phyloP scores from a whole-genome alignment of 2,888 invertebrate genomes.

The Ectemnius lituratus region DNA sequence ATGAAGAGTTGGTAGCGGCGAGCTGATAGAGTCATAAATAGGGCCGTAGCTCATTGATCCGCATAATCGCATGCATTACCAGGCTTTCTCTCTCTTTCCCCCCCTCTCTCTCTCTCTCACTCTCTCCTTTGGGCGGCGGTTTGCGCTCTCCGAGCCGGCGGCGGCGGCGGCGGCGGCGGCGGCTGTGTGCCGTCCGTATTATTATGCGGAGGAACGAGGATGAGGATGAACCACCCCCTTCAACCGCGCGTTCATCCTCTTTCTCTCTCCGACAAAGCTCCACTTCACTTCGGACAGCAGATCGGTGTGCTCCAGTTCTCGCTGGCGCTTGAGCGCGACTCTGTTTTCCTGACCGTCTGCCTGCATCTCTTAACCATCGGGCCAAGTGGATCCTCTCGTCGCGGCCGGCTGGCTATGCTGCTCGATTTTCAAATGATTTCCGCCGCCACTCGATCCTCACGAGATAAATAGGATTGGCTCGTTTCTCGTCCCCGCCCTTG shows the following conservation, averaged over 20 bases:
- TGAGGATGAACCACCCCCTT: constrained; percentile 27
- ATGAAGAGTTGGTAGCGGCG: constrained; percentile 58
- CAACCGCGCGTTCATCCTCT: constrained; percentile 2
- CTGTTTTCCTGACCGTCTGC: no score
- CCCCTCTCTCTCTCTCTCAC: not conserved
- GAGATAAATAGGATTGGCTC: constrained; percentile 33
- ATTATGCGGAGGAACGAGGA: constrained; percentile 68
- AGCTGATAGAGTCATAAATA: constrained; percentile 76
- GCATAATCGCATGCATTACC: constrained; percentile 76
- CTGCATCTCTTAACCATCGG: no score
- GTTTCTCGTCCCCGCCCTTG: constrained; percentile 10
- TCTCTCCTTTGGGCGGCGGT: constrained; percentile 60
- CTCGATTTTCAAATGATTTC: constrained; percentile 35
- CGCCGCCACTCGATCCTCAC: constrained; percentile 39
- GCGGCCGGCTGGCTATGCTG: not conserved
- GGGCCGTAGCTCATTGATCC: constrained; percentile 75
- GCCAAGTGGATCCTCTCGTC: no score
- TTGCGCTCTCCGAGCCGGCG: constrained; percentile 72
- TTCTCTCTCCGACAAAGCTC: constrained; percentile 14
- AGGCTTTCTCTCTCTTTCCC: constrained; percentile 56
- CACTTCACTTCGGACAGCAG: no score
- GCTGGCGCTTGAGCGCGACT: no score
- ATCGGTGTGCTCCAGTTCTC: no score
- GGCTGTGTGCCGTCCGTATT: constrained; percentile 72
- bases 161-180: constrained; percentile 64